phyloP scores from a whole-genome alignment of 2,113 vertebrate genomes.

The Anoplopoma fimbria region DNA sequence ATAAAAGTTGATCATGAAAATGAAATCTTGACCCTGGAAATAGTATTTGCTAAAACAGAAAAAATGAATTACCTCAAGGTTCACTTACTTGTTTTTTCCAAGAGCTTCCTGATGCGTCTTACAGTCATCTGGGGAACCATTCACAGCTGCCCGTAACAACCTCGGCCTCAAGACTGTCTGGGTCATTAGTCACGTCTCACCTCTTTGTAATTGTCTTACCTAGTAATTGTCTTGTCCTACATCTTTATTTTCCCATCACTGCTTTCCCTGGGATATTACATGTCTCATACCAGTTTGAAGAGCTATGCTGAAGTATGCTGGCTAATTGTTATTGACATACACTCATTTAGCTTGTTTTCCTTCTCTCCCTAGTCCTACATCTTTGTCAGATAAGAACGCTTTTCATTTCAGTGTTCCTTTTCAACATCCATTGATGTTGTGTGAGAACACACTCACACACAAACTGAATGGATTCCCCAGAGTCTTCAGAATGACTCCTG shows the following conservation, averaged over 20 bases:
- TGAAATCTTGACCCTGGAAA: not conserved
- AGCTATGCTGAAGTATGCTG: not conserved
- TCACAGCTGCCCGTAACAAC: not conserved
- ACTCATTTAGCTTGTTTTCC: conserved; percentile 40
- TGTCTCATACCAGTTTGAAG: conserved; percentile 40
- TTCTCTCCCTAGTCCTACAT: not conserved
- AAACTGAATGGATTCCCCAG: not conserved
- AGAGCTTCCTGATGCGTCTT: not conserved
- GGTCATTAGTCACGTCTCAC: conserved; percentile 54
- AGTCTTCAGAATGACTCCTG: conserved; percentile 37
- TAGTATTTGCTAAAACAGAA: not conserved
- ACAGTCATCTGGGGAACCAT: not conserved
- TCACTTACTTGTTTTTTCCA: not conserved
- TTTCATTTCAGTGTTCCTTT: conserved; percentile 37
- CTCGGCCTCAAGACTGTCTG: conserved; percentile 24
- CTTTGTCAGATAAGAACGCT: conserved; percentile 28
- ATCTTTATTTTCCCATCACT: conserved; percentile 20
- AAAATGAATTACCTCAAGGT: not conserved
- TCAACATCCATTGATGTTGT: no score
- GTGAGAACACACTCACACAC: no score
- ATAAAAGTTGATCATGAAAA: not conserved
- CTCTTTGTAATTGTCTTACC: conserved; percentile 54
- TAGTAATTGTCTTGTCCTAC: conserved; percentile 50
- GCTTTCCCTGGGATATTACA: conserved; percentile 58
- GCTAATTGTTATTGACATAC: conserved; percentile 62